These are phyloP conservation scores for Belonocnema kinseyi DNA, from an alignment of 1,140 invertebrate genomes.

Conservation along the genomic window DNA sequence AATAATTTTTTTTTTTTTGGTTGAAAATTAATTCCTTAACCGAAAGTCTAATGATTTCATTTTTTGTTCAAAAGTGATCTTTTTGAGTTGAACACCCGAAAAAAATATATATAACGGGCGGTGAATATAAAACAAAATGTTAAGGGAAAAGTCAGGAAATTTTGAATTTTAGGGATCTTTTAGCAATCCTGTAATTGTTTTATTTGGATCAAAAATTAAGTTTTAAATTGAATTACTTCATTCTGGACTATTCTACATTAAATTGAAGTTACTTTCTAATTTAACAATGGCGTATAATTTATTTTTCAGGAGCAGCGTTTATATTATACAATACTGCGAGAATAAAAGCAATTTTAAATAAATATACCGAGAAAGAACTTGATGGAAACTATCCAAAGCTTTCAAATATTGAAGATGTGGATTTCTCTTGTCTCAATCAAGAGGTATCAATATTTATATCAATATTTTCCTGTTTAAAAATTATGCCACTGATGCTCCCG, in stretches of 20 bases:
- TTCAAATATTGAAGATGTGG: conserved; percentile 75
- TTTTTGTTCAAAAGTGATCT: too few relatives aligned
- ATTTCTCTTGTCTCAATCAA: conserved; percentile 79
- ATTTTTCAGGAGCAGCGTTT: conserved; percentile 79
- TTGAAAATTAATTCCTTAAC: too few relatives aligned
- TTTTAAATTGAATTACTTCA: neutral
- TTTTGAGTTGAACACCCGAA: too few relatives aligned
- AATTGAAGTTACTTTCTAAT: conserved; percentile 17
- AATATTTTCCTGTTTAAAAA: conserved; percentile 30
- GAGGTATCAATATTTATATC: conserved; percentile 77
- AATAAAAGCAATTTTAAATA: conserved; percentile 79
- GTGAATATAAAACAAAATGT: too few relatives aligned
- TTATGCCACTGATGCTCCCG: neutral
- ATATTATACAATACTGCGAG: conserved; percentile 85
- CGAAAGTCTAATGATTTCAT: too few relatives aligned
- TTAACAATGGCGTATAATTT: conserved; percentile 14
- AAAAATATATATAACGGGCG: too few relatives aligned
- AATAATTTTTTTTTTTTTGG: too few relatives aligned
- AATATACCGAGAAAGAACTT: conserved; percentile 76
- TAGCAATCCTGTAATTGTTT: too few relatives aligned
- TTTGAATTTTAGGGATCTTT: too few relatives aligned
- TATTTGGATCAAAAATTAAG: too few relatives aligned
- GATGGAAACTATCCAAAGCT: conserved; percentile 77
- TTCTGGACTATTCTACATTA: conserved; percentile 2
- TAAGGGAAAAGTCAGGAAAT: too few relatives aligned